phyloP scores from a whole-genome alignment of 1,140 invertebrate species.

The Apis florea region DNA sequence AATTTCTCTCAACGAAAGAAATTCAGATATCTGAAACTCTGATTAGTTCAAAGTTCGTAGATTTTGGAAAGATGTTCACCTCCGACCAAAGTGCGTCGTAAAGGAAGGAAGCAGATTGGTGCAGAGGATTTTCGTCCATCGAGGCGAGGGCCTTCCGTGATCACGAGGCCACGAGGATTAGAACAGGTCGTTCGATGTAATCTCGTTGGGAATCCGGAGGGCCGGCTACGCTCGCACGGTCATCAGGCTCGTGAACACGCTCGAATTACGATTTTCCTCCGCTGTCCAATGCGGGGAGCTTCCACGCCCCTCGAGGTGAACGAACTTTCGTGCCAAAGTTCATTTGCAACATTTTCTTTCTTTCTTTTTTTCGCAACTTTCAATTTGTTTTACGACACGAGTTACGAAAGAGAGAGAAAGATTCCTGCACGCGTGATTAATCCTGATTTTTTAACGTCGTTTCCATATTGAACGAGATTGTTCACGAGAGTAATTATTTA shows the following conservation, averaged over 20 bases:
- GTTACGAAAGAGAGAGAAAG: no score
- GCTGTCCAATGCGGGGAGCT: no score
- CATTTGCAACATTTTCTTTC: no score
- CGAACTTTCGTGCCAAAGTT: background rate
- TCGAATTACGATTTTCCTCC: constrained; percentile 21
- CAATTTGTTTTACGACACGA: no score
- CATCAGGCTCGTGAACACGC: background rate
- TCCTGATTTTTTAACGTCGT: no score
- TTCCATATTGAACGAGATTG: no score
- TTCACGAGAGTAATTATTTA: no score
- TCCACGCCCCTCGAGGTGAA: background rate
- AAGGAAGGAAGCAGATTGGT: background rate
- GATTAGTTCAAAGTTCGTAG: no score
- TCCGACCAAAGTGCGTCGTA: background rate
- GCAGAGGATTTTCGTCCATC: background rate
- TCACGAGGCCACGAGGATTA: background rate
- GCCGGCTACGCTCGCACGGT: background rate
- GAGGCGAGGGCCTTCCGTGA: background rate
- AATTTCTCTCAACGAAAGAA: no score
- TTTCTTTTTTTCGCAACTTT: no score
- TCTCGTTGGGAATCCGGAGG: constrained; percentile 8
- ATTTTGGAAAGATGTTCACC: background rate
- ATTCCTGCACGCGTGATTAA: no score
- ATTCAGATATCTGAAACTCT: no score
- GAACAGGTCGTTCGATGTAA: constrained; percentile 15